Percentiles rank a stretch among this genome's conserved stretches.
These are phyloP conservation scores for Phlogophora meticulosa DNA, from an alignment of 2,888 invertebrate genomes.

Conservation along the genomic window DNA sequence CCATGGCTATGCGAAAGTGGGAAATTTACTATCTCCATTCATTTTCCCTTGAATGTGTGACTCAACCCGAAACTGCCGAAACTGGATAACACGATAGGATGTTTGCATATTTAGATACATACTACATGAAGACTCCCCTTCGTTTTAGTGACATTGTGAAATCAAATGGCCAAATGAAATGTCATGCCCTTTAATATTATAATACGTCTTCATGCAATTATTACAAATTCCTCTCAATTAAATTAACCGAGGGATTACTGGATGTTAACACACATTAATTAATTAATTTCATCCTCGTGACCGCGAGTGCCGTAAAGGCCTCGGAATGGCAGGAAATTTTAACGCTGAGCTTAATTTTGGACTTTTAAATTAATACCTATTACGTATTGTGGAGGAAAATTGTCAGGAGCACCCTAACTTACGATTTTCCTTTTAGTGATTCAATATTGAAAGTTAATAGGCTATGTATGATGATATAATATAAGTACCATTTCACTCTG, in stretches of 20 bases:
- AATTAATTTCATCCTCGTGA: conserved; percentile 50
- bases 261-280: conserved; percentile 56
- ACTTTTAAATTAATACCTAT: conserved; percentile 39
- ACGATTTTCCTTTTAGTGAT: background rate
- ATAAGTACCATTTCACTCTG: background rate
- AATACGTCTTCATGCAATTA: conserved; percentile 13
- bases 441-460: background rate
- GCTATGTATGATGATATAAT: background rate
- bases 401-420: conserved; percentile 1
- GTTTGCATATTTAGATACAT: background rate
- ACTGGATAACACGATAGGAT: background rate
- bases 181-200: conserved; percentile 9
- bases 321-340: conserved; percentile 32
- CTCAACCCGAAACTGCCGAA: background rate
- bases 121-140: background rate
- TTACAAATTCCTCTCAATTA: conserved; percentile 23
- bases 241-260: conserved; percentile 47
- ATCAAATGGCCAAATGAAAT: background rate
- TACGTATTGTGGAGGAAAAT: conserved; percentile 8
- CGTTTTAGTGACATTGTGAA: background rate
- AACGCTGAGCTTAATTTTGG: conserved; percentile 42
- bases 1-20: conserved; percentile 8
- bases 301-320: conserved; percentile 42
- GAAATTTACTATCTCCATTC: conserved; percentile 18
- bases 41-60: conserved; percentile 4